Evolutionary conservation across 2,113 vertebrate genomes (phyloP), one percentile per base, ranked within the genome.

Genomic region (Eidolon helvum): DNA sequence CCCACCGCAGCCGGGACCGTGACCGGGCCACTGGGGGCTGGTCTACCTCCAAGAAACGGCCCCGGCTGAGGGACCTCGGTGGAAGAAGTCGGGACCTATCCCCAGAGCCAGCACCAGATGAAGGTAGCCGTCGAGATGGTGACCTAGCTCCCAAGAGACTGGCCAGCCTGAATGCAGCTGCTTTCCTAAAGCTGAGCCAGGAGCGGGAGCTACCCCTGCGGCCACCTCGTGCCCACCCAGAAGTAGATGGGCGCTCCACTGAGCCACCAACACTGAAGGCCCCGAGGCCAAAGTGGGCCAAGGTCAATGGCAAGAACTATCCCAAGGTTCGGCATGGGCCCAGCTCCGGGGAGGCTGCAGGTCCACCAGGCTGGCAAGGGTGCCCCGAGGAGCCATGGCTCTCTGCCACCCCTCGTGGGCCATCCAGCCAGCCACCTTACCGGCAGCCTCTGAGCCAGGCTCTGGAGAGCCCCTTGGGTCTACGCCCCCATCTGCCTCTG

Each of bases 111-210:
- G 98, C 98, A 65, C 98, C 98, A 0, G 98, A 99, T 7, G 98
- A 98, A 3, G 96, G 98, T 79, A 45, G 97, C n/a, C 98, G 98
- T 69, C 97, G 97, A 92, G 98, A 99, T 74, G 97, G 97, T 38
- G 98, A 99, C 33, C 99, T 99, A 3, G 99, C 99, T 74, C 99
- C 99, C 59, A 99, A 99, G 95, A 99, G 99, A 90, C 98, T 99
- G 98, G 99, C 99, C 6, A 99, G 99, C 94, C 99, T 99, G 69
- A 99, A 99, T 0, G 99, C 99, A 0, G 99, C 99, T 2, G 99
- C 99, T 7, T 99, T 99, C 93, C 99, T 99, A 95, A 99, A 99
- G 98, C 98, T 99, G 97, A 99, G 99, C 78, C 99, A 99, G 1
- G 98, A 99, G 94, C 98, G 98, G 55, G 99, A 98, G 79, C 99